Evolutionary conservation across 2,113 vertebrate species (phyloP).

Genomic region (Ciconia boyciana): DNA sequence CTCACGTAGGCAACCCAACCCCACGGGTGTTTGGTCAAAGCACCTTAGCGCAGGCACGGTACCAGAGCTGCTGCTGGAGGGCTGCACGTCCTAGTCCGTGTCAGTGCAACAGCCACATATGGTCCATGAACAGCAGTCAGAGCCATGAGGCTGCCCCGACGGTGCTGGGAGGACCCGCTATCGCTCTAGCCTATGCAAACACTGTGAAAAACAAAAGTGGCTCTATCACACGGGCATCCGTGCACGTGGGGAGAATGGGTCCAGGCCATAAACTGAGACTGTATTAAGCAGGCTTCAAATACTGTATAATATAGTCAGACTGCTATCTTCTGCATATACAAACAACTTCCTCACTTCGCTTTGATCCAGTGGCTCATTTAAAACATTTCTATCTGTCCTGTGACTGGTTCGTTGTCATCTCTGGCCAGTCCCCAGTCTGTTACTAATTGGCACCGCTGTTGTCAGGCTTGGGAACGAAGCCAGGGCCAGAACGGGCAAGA

Average conservation of each 20-base stretch:
- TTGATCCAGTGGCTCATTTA: neutral
- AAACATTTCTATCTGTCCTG: neutral
- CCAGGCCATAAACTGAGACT: neutral
- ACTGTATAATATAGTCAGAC: neutral
- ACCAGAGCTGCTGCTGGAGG: neutral
- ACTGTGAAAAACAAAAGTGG: neutral
- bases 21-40: fast-evolving
- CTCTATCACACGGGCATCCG: fast-evolving
- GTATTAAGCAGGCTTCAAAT: neutral
- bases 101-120: neutral
- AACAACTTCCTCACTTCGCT: neutral
- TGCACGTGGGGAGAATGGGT: fast-evolving
- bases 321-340: neutral
- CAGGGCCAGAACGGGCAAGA: slow-evolving; percentile 10
- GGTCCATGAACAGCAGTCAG: neutral
- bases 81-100: fast-evolving
- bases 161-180: neutral
- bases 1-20: fast-evolving
- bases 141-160: fast-evolving
- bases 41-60: fast-evolving
- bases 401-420: neutral
- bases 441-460: slow-evolving; percentile 14
- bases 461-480: slow-evolving; percentile 16
- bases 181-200: neutral
- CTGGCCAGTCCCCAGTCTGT: slow-evolving; percentile 16